These are phyloP conservation scores for Pseudochromis fuscus DNA, from an alignment of 2,797 vertebrate species.

Conservation along the genomic window DNA sequence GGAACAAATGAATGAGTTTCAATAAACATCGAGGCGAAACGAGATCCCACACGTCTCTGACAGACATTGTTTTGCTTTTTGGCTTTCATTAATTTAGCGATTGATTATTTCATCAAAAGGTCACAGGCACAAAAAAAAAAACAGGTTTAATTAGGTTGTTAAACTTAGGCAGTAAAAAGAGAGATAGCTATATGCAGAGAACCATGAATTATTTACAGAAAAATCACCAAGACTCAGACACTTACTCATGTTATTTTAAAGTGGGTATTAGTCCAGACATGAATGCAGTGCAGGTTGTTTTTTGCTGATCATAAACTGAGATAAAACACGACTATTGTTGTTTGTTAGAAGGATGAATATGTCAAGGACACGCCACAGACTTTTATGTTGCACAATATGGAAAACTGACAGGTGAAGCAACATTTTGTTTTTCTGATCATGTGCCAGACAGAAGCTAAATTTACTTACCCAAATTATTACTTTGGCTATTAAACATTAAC, in stretches of 20 bases:
- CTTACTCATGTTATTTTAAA: slow-evolving; percentile 18
- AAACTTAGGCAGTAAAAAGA: background rate
- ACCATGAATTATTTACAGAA: background rate
- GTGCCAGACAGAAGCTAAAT: background rate
- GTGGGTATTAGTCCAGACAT: background rate
- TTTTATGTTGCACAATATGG: background rate
- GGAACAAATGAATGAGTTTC: slow-evolving; percentile 27
- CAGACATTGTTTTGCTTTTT: background rate
- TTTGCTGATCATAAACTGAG: background rate
- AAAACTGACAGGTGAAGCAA: slow-evolving; percentile 1
- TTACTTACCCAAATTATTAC: too few species aligned
- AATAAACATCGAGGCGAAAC: background rate
- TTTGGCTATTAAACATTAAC: too few species aligned
- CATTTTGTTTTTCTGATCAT: background rate
- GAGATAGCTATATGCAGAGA: background rate
- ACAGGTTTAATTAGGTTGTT: background rate
- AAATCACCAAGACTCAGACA: background rate
- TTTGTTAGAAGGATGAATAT: background rate
- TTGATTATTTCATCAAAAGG: background rate
- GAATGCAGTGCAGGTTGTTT: background rate
- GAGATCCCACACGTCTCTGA: background rate
- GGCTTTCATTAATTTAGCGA: background rate
- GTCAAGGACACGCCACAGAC: background rate
- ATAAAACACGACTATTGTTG: background rate
- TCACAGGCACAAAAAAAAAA: background rate